These are phyloP conservation scores for Hippocampus barbouri DNA, from an alignment of 2,113 vertebrate species.

Conservation along the genomic window DNA sequence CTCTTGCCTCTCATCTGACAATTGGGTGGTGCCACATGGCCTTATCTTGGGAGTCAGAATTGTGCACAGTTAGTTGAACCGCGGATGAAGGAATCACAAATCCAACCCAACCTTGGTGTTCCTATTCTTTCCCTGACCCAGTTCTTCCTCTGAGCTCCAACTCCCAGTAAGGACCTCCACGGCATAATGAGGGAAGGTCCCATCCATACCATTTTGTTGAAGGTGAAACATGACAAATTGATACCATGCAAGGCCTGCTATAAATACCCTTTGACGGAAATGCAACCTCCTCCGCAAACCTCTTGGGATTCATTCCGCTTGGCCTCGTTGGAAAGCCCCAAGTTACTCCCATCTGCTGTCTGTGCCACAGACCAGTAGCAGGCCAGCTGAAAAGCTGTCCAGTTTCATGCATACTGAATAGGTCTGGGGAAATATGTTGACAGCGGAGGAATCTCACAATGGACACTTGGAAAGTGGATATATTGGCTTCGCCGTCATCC, in stretches of 20 bases:
- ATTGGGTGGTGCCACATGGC: neutral
- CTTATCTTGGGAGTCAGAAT: neutral
- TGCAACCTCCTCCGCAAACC: neutral
- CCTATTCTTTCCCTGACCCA: slow-evolving; percentile 43
- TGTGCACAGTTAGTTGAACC: neutral
- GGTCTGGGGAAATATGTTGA: neutral
- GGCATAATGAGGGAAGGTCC: slow-evolving; percentile 37
- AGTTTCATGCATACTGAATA: slow-evolving; percentile 35
- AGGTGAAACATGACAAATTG: slow-evolving; percentile 55
- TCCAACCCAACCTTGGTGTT: slow-evolving; percentile 8
- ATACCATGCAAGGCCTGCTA: slow-evolving; percentile 25
- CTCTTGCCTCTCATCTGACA: neutral
- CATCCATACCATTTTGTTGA: slow-evolving; percentile 21
- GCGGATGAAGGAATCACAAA: slow-evolving; percentile 11
- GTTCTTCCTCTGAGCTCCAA: slow-evolving; percentile 23
- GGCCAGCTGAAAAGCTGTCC: slow-evolving; percentile 10
- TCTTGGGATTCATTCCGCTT: slow-evolving; percentile 20
- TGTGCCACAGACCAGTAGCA: slow-evolving; percentile 19
- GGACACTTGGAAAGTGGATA: neutral
- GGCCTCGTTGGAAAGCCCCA: slow-evolving; percentile 3
- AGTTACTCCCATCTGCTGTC: slow-evolving; percentile 32
- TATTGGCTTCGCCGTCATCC: neutral
- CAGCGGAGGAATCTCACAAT: neutral
- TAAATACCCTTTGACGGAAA: slow-evolving; percentile 39
- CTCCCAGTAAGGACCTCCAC: slow-evolving; percentile 11